These are phyloP conservation scores for Sebastes iracundus DNA, from an alignment of 2,797 vertebrate genomes.

Conservation along the genomic window DNA sequence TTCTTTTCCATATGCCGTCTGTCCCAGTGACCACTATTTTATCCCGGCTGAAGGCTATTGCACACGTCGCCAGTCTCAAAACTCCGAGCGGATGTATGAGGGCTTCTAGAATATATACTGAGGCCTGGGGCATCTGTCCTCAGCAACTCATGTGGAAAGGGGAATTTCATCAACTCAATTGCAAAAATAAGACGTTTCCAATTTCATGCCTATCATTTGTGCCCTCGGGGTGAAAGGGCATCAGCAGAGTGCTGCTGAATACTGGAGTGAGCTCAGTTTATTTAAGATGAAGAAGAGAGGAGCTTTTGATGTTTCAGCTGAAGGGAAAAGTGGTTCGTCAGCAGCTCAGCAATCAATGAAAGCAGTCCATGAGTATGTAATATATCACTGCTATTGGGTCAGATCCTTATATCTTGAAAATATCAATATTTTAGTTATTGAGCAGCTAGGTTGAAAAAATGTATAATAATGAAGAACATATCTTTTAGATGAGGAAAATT, in stretches of 20 bases:
- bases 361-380: not conserved
- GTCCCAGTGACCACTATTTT: not conserved
- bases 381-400: not conserved
- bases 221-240: slow-evolving; percentile 53
- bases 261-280: slow-evolving; percentile 14
- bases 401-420: not conserved
- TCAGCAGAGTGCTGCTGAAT: slow-evolving; percentile 18
- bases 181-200: slow-evolving; percentile 49
- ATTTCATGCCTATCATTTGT: slow-evolving; percentile 57
- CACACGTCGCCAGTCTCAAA: slow-evolving; percentile 19
- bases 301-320: slow-evolving; percentile 46
- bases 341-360: slow-evolving; percentile 16
- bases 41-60: slow-evolving; percentile 18
- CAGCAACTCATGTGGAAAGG: slow-evolving; percentile 26
- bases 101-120: slow-evolving; percentile 6
- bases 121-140: slow-evolving; percentile 29
- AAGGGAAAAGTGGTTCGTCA: slow-evolving; percentile 5
- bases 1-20: not conserved
- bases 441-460: not conserved
- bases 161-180: slow-evolving; percentile 52
- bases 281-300: slow-evolving; percentile 30
- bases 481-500: not conserved
- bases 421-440: not conserved
- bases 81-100: not conserved
- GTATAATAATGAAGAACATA: not conserved